These are phyloP conservation scores for Dicyrtoma fusca DNA, from an alignment of 2,888 invertebrate species.

Conservation along the genomic window DNA sequence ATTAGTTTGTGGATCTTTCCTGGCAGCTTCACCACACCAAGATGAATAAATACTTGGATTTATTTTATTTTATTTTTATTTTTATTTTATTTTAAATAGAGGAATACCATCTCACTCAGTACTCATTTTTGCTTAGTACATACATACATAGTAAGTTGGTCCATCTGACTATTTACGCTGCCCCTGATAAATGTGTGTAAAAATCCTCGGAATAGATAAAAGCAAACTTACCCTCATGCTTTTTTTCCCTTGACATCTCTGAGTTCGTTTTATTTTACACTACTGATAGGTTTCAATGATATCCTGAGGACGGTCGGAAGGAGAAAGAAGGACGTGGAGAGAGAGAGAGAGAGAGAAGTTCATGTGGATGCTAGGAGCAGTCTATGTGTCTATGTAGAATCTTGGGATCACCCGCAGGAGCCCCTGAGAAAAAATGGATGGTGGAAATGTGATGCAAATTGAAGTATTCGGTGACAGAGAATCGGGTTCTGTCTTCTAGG, in stretches of 20 bases:
- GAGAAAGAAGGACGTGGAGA: not conserved
- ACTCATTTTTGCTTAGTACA: too few relatives aligned
- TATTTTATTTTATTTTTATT: not conserved
- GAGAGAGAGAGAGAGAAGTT: not conserved
- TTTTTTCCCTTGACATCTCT: not conserved
- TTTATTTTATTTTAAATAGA: too few relatives aligned
- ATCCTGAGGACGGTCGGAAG: slow-evolving; percentile 14
- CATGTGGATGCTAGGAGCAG: not conserved
- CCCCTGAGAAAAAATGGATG: slow-evolving; percentile 35
- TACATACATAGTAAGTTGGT: too few relatives aligned
- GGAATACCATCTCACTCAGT: too few relatives aligned
- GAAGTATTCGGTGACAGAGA: slow-evolving; percentile 45
- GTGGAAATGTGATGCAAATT: slow-evolving; percentile 47
- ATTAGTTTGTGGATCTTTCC: not conserved
- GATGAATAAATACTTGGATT: too few relatives aligned
- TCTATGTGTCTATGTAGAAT: too few relatives aligned
- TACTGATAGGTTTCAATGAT: slow-evolving; percentile 5
- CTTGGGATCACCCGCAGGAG: slow-evolving; percentile 19
- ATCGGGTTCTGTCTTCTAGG: slow-evolving; percentile 37
- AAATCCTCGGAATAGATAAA: not conserved
- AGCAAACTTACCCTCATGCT: not conserved
- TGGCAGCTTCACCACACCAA: not conserved
- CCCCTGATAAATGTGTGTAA: too few relatives aligned
- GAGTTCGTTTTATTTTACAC: not conserved
- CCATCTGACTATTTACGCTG: too few relatives aligned